phyloP scores from a whole-genome alignment of 1,140 invertebrate genomes.

The Neotoxoptera formosana region DNA sequence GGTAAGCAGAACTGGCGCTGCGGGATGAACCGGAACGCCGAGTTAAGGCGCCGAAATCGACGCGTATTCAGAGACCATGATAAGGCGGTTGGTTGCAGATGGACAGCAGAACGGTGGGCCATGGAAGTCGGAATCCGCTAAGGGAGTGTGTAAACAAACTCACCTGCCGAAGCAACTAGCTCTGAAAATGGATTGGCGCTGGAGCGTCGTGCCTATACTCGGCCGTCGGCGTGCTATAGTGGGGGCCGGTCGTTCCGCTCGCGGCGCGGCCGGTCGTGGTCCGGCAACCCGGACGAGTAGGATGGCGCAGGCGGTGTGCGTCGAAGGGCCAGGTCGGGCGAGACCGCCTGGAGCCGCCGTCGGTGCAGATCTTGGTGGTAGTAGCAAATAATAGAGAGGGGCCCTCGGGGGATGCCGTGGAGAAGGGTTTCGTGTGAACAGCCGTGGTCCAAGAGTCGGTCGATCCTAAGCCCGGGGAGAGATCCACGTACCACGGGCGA shows the following conservation, averaged over 20 bases:
- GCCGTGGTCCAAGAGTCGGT: no score
- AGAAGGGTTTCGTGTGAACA: no score
- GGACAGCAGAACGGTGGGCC: slow-evolving; percentile 90
- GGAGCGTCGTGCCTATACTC: slow-evolving; percentile 70
- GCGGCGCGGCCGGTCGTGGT: slow-evolving; percentile 55
- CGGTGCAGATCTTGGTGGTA: slow-evolving; percentile 86
- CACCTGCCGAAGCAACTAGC: slow-evolving; percentile 64
- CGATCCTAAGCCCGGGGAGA: no score
- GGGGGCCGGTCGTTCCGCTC: slow-evolving; percentile 63
- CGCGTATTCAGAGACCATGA: no score
- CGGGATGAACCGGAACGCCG: slow-evolving; percentile 70
- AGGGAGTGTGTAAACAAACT: slow-evolving; percentile 83
- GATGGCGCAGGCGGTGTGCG: no score
- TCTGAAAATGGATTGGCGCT: slow-evolving; percentile 78
- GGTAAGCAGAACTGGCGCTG: slow-evolving; percentile 92
- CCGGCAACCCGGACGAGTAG: slow-evolving; percentile 69
- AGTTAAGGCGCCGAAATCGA: no score
- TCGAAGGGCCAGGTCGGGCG: slow-evolving; percentile 66
- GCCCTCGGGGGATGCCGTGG: slow-evolving; percentile 77
- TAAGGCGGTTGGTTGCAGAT: slow-evolving; percentile 72
- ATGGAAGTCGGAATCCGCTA: slow-evolving; percentile 90
- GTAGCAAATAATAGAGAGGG: slow-evolving; percentile 72
- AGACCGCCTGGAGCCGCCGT: slow-evolving; percentile 79
- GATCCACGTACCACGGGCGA: no score
- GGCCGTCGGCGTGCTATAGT: slow-evolving; percentile 66